Base-by-base conservation (phyloP, 2,797 vertebrate species). In the Acanthiza pusilla region DNA sequence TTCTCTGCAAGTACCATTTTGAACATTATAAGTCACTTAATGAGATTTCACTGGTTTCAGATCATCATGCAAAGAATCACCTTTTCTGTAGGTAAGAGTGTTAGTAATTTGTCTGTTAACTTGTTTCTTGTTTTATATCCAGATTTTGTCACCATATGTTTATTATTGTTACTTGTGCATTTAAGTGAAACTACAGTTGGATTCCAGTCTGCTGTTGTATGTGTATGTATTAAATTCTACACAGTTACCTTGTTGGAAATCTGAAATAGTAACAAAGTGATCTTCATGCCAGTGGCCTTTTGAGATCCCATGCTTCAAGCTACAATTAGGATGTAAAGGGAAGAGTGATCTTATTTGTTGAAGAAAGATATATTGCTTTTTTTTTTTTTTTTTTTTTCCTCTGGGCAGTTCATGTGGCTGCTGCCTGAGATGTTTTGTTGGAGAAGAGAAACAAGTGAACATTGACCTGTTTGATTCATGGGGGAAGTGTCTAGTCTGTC, bases 81-180 rank as follows among this genome's bases (percentile, higher is more conserved):
- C n/a, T 36, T 78, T 36, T 27, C 18, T 0, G 0, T 63, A 47
- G 34, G 16, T 32, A 58, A 34, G 18, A 34, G 10, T 29, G 19
- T 47, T 63, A 29, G 13, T 63, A n/a, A 9, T 75, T 51, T 51
- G 50, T 70, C 38, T 11, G 10, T 23, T 58, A 70, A 34, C 8
- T 16, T 68, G 25, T 63, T 51, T 25, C 22, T 70, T 9, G 7
- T 68, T 80, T 47, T 63, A 32, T 75, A 32, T 53, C 30, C 16
- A 75, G 30, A 43, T 63, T 68, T 57, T 75, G 11, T 53, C 16
- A 15, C 20, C 32, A 1, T 32, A 20, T 36, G 32, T 48, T 73
- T 81, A 25, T 65, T 63, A 32, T 23, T 57, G 16, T 54, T 42
- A 32, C n/a, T 70, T 57, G 20, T 57, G 16, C 36, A 30, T 86